Percentiles rank a stretch among this genome's conserved stretches.
Conservation (phyloP, 2,113 vertebrate species). For the Ginglymostoma cirratum region DNA sequence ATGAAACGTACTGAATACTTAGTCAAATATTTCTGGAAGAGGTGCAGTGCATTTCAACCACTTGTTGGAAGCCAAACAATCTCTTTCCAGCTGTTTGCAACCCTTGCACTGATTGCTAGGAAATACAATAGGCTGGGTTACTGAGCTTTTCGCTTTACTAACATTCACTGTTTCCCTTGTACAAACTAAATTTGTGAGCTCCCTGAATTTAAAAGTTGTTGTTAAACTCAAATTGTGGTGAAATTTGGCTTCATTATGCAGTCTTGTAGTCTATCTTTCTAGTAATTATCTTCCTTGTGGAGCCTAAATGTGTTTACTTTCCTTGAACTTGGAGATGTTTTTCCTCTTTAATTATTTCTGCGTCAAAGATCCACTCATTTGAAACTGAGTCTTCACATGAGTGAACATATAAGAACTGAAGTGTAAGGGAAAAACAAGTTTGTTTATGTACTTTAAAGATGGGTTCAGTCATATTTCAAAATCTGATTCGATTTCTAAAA, state of each 20-base stretch:
- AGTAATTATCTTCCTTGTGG: not conserved
- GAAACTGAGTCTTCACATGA: not conserved
- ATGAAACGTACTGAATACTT: not conserved
- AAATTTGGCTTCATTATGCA: not conserved
- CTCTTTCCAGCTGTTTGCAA: not conserved
- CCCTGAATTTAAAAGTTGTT: not conserved
- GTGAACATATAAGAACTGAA: not conserved
- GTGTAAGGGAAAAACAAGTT: not conserved
- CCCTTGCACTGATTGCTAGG: not conserved
- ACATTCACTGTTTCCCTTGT: not conserved
- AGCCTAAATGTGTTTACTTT: not conserved
- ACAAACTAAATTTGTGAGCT: not conserved
- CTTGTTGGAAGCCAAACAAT: not conserved
- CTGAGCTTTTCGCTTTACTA: not conserved
- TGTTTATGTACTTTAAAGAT: not conserved
- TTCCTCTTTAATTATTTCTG: not conserved
- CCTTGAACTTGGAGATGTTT: not conserved
- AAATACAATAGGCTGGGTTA: not conserved
- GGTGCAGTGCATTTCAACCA: not conserved
- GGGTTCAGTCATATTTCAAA: not conserved
- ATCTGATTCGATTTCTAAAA: not conserved
- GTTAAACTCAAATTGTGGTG: not conserved
- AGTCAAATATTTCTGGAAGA: not conserved
- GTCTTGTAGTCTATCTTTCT: not conserved
- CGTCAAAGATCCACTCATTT: not conserved